These are phyloP conservation scores for Ellobium chinense DNA, from an alignment of 2,888 invertebrate species.

Conservation along the genomic window DNA sequence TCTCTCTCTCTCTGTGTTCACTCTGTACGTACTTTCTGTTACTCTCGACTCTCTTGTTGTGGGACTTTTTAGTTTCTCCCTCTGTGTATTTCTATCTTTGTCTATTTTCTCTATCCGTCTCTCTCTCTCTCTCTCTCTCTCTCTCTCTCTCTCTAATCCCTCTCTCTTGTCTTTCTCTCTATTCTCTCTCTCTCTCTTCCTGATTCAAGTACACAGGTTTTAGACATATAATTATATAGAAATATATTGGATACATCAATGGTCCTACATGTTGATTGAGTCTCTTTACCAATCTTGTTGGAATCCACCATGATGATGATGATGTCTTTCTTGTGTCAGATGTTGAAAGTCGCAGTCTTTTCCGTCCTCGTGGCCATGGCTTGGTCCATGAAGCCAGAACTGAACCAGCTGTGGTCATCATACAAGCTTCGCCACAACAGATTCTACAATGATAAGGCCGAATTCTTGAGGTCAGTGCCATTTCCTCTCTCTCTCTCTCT, in stretches of 20 bases:
- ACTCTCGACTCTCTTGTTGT: background rate
- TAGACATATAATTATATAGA: no score
- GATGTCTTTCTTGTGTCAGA: no score
- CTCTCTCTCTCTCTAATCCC: background rate
- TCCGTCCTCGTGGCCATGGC: background rate
- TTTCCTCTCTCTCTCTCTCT: no score
- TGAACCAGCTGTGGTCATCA: conserved; percentile 1
- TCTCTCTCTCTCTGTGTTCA: background rate
- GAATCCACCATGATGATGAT: no score
- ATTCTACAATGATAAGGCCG: background rate
- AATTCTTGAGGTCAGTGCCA: conserved; percentile 8
- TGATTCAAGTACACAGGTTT: no score
- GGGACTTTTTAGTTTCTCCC: background rate
- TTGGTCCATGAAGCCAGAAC: background rate
- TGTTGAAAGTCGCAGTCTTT: background rate
- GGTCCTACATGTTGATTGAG: no score
- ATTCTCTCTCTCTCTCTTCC: background rate
- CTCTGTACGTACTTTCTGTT: background rate
- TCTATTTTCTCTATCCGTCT: background rate
- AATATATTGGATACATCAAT: no score
- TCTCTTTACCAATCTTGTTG: no score
- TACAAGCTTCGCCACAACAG: conserved; percentile 5
- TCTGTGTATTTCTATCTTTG: background rate
- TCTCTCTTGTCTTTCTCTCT: background rate
- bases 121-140: background rate